A percentile compares a stretch with the other conserved stretches of the same genome.
These are phyloP conservation scores for Brachypteracias leptosomus DNA, from an alignment of 2,113 vertebrate genomes.

Conservation along the genomic window DNA sequence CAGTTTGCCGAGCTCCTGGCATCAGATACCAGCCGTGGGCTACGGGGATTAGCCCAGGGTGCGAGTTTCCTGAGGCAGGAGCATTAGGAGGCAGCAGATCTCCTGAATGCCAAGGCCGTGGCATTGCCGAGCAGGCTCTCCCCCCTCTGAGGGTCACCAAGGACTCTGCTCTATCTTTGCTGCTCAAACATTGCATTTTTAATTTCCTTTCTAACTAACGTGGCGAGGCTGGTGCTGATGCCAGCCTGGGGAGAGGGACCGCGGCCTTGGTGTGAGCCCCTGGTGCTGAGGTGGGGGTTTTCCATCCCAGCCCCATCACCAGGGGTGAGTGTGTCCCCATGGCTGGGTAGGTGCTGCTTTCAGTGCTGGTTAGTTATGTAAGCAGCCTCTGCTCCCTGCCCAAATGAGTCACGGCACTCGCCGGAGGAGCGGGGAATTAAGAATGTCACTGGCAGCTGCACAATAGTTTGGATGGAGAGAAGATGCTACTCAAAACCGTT, in stretches of 20 bases:
- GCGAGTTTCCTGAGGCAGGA: not conserved
- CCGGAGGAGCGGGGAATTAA: not conserved
- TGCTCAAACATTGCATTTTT: not conserved
- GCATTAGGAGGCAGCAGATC: not conserved
- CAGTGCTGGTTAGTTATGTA: fast-evolving
- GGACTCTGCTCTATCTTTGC: not conserved
- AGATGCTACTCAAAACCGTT: slow-evolving; percentile 35
- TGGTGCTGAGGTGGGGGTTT: not conserved
- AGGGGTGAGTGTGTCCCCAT: too few species aligned
- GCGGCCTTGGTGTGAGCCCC: fast-evolving
- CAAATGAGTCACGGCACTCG: not conserved
- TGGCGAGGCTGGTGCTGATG: not conserved
- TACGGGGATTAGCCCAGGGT: slow-evolving; percentile 33
- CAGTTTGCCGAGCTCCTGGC: slow-evolving; percentile 17
- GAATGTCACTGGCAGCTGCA: slow-evolving; percentile 38
- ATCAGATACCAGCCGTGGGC: not conserved
- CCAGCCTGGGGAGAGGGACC: too few species aligned
- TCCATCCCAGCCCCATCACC: fast-evolving
- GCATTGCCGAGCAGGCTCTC: not conserved
- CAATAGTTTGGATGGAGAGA: slow-evolving; percentile 42
- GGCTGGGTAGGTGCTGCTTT: not conserved
- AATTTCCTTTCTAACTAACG: fast-evolving
- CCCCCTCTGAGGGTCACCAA: not conserved
- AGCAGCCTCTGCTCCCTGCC: not conserved
- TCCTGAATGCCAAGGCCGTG: slow-evolving; percentile 66